Evolutionary conservation across 2,113 vertebrate genomes (phyloP), one percentile per base, ranked within the genome.

Genomic region (Etheostoma spectabile): DNA sequence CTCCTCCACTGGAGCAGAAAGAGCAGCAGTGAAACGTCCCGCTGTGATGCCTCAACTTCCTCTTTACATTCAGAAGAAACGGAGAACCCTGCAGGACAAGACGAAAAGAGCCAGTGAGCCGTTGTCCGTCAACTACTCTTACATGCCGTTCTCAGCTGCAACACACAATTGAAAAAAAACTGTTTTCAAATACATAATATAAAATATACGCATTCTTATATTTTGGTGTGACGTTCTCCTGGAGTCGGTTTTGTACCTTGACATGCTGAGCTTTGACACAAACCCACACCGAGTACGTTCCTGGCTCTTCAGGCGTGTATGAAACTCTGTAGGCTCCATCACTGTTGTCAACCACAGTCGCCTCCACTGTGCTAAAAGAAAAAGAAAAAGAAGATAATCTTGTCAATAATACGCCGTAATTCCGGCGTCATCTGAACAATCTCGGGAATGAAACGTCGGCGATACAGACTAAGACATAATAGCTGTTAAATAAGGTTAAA

Each of bases 1-100:
- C 93, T 5, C 98, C 98, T 53, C 96, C 95, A 0, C 98, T 98
- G 69, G 98, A 99, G 89, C 98, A 99, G 95, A 99, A 98, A 0
- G 96, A 95, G 89, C 97, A 99, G 93, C 98, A 98, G 92, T 99
- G 98, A 80, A 98, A 99, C 4, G 95, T 90, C 0, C 98, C 97
- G 0, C 18, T 53, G 89, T 99, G 98, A 18, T 85, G 86, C 4
- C 89, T 91, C 64, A 94, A 84, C 91, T 93, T 96, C 48, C 74
- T 96, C 86, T 84, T 95, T 89, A 99, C 97, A 0, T 22, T 86
- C 91, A 98, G 86, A 1, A 78, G 62, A 74, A 98, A 98, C 0
- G 97, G 97, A 0, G 98, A 99, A 8, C 97, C 97, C 97, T 99
- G 93, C 51, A 52, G 77, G 74, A 57, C 52, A 18, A 66, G 7